Evolutionary conservation across 2,797 vertebrate genomes (phyloP).

Genomic region (Sarcophilus harrisii): DNA sequence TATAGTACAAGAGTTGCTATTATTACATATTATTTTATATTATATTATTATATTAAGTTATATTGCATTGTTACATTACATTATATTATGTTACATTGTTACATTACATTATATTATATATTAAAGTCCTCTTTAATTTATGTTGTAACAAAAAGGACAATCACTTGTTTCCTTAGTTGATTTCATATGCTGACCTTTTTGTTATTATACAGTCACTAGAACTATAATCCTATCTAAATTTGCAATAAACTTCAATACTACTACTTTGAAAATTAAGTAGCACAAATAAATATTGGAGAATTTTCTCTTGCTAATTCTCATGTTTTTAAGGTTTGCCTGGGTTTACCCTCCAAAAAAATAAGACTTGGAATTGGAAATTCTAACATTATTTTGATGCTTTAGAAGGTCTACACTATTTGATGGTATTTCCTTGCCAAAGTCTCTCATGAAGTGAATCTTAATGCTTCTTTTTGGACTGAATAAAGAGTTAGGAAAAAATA

Average conservation of each 20-base stretch:
- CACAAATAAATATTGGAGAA: not conserved
- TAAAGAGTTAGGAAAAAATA: not conserved
- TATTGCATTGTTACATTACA: too few relatives aligned
- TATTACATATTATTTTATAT: too few relatives aligned
- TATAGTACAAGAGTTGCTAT: not conserved
- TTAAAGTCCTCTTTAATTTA: not conserved
- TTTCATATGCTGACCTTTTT: not conserved
- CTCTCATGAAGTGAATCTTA: not conserved
- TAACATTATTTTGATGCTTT: not conserved
- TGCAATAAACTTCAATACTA: rapidly evolving
- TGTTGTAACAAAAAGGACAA: not conserved
- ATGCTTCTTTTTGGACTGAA: not conserved
- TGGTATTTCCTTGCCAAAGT: not conserved
- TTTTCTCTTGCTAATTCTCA: not conserved
- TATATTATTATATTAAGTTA: too few relatives aligned
- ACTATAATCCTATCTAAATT: not conserved
- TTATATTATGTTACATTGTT: too few relatives aligned
- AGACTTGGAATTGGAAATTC: not conserved
- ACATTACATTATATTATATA: too few relatives aligned
- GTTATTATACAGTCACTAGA: too few relatives aligned
- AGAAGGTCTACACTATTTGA: not conserved
- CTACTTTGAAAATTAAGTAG: not conserved
- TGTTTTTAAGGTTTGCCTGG: rapidly evolving
- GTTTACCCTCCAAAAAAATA: rapidly evolving
- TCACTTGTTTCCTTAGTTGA: not conserved